phyloP scores from a whole-genome alignment of 2,113 vertebrate species.

The Poicephalus gulielmi region DNA sequence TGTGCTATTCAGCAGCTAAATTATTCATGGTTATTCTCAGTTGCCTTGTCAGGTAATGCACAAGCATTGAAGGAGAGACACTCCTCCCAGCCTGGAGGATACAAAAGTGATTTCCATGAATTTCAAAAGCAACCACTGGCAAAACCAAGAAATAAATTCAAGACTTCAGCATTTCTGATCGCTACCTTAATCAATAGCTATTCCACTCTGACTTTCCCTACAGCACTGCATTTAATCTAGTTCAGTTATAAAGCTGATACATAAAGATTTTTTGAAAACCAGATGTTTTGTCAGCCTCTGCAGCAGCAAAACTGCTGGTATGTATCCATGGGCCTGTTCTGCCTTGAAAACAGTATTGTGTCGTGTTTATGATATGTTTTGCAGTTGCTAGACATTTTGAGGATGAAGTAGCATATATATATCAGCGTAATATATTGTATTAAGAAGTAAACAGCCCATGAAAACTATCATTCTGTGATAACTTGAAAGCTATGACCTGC shows the following conservation, averaged over 20 bases:
- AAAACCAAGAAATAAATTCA: background rate
- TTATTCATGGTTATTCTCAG: background rate
- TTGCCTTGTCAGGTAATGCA: background rate
- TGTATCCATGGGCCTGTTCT: background rate
- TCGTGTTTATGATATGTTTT: background rate
- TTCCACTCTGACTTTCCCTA: background rate
- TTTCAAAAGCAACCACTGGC: background rate
- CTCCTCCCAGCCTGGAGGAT: background rate
- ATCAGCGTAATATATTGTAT: background rate
- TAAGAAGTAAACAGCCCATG: conserved; percentile 13
- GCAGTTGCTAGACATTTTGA: background rate
- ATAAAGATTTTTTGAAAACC: background rate
- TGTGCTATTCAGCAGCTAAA: background rate
- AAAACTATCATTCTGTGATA: background rate
- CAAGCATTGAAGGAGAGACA: background rate
- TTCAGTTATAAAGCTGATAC: background rate
- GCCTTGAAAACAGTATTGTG: background rate
- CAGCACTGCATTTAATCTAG: background rate
- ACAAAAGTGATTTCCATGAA: background rate
- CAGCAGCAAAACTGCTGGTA: background rate
- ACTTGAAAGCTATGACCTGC: conserved; percentile 32
- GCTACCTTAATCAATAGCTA: background rate
- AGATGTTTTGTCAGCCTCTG: background rate
- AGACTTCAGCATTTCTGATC: background rate
- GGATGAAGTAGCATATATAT: background rate